These are phyloP conservation scores for Rhinichthys osculus DNA, from an alignment of 2,797 vertebrate genomes.

Conservation along the genomic window DNA sequence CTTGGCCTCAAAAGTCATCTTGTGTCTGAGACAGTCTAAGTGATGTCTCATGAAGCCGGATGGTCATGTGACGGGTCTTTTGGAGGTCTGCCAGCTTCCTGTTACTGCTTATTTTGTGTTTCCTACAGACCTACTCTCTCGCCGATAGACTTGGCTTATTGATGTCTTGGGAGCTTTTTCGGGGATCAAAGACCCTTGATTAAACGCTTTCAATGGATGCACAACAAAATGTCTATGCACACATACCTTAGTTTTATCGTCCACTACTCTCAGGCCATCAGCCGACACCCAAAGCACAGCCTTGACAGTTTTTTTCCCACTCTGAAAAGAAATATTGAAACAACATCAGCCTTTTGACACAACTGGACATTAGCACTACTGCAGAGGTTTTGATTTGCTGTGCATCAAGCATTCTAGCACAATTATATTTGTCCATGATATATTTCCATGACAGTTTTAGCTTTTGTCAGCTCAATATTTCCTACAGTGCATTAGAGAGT, in stretches of 20 bases:
- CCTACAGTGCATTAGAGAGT: background rate
- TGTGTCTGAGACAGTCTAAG: conserved; percentile 13
- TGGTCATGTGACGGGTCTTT: conserved; percentile 41
- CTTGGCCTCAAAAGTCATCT: conserved; percentile 28
- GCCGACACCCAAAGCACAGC: conserved; percentile 92
- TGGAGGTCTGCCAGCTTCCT: conserved; percentile 44
- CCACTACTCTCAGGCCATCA: conserved; percentile 90
- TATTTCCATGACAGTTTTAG: conserved; percentile 14
- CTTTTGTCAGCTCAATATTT: background rate
- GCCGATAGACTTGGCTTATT: conserved; percentile 27
- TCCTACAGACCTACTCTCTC: conserved; percentile 9
- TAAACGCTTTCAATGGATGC: background rate
- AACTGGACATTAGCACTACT: background rate
- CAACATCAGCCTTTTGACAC: conserved; percentile 15
- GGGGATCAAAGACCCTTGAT: background rate
- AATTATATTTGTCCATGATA: background rate
- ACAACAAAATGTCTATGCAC: background rate
- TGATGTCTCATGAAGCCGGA: conserved; percentile 4
- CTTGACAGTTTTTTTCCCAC: conserved; percentile 90
- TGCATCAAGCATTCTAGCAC: background rate
- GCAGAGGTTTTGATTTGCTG: conserved; percentile 2
- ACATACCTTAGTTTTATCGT: conserved; percentile 92
- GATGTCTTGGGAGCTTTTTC: conserved; percentile 42
- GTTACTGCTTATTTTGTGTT: conserved; percentile 33
- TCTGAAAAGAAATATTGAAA: conserved; percentile 71